Base-by-base conservation (phyloP, 2,888 invertebrate genomes). In the Macroteleia sp. region DNA sequence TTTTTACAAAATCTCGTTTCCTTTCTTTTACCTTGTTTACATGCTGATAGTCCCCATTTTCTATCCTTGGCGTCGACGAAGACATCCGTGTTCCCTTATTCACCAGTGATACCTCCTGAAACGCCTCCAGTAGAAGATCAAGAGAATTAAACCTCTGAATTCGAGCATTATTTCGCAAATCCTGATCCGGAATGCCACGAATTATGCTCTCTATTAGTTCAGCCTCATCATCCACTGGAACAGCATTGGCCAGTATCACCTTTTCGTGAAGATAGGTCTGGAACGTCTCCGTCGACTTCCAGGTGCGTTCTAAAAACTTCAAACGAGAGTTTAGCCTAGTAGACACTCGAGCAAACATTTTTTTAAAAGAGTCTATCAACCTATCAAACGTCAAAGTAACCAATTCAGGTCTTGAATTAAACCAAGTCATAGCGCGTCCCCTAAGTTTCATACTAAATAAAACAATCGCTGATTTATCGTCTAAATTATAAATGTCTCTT, bases 171-270 rank as follows among this genome's bases (percentile, higher is more conserved):
- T 81, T 61, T 3, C 75, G 67, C 20, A 81, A 12, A 6, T 22
- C 22, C 4, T 30, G 16, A 39, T 81, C 80, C 3, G 77, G 76
- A 32, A 79, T 80, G 4, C 82, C 78, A 0, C 66, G 71, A 1
- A 81, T 30, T 12, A 82, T 14, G 8, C 76, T 52, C 14, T 76
- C 71, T 14, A 74, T 44, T 9, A 77, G 16, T 12, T 81, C 78
- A 19, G 12, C 16, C 9, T 69, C 73, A 9, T 80, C 77, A 8
- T 56, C 41, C 16, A 81, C 69, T 0, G 56, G 59, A 1, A 81
- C 39, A 6, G 39, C 39, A 36, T 36, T 79, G 16, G 70, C 28
- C 46, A 48, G 46, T 28, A 48, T 48, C 46, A 22, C 30, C 10
- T 52, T 52, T n/a, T 52, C 20, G 32, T 52, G 52, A 16, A 52